Conservation (phyloP, 2,888 invertebrate genomes). For the Melangyna quadrimaculata region DNA sequence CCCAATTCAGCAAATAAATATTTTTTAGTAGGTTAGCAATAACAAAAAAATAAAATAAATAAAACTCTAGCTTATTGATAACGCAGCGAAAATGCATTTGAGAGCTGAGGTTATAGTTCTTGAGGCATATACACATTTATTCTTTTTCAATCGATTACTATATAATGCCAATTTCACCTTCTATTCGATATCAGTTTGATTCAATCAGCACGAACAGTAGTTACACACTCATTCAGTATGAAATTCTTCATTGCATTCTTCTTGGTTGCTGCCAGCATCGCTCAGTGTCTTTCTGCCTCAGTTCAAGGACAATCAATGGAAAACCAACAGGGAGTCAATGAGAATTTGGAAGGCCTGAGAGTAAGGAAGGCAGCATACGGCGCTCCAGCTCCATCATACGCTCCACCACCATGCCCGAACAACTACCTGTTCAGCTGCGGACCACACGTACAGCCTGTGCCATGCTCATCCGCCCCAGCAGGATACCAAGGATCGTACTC, state of each 20-base stretch:
- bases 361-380: constrained; percentile 52
- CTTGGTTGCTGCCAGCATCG: constrained; percentile 42
- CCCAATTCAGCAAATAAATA: not conserved
- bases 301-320: constrained; percentile 30
- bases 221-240: constrained; percentile 53
- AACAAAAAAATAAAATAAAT: not conserved
- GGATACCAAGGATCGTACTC: constrained; percentile 77
- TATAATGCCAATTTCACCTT: constrained; percentile 29
- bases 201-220: constrained; percentile 17
- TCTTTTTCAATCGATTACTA: constrained; percentile 21
- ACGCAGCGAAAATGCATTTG: constrained; percentile 22
- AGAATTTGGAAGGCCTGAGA: constrained; percentile 51
- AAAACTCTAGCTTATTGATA: not conserved
- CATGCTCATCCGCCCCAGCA: constrained; percentile 73
- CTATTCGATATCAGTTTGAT: constrained; percentile 43
- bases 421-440: constrained; percentile 79
- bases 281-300: constrained; percentile 28
- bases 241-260: constrained; percentile 53
- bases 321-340: constrained; percentile 29
- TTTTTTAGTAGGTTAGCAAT: not conserved
- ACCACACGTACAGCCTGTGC: constrained; percentile 77
- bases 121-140: not conserved
- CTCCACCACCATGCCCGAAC: constrained; percentile 77
- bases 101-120: not conserved
- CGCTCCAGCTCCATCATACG: constrained; percentile 64